Base-by-base conservation (phyloP, 2,797 vertebrate genomes). In the Bufotes viridis region DNA sequence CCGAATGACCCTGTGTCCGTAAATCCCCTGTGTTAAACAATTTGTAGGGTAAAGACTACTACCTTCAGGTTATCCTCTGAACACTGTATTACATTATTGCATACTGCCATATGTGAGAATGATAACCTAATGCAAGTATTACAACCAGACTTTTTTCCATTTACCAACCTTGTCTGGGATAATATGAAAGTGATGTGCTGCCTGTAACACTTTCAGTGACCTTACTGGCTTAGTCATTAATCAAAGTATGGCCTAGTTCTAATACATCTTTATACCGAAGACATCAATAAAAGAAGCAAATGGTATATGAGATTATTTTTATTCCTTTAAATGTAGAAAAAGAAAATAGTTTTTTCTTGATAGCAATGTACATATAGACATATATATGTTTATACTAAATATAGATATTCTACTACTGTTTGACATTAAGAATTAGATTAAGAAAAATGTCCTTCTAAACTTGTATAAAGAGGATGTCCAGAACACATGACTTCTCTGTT, bases 201-300 rank as follows among this genome's bases (percentile, higher is more conserved):
- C 61, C 29, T 86, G 51, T 67, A 78, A 86, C 17, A 67, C 42
- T 78, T 79, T 24, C 58, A 86, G 12, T 86, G 75, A 78, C 75
- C 84, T 78, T 85, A 42, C 75, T 67, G 60, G 49, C 61, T 55
- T 78, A 76, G 70, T 78, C 74, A 86, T 86, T 86, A 78, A 79
- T 86, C 84, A 86, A 67, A 53, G 75, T 86, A 55, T 86, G 61
- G 69, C 83, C 83, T 85, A 85, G 72, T 85, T 85, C 58, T 78
- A 85, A 63, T 75, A 85, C 12, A 15, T 78, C 72, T 76, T 34
- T 76, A 26, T 12, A 51, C 6, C 70, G 78, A 86, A 75, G 75
- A 57, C 84, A 79, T 86, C 69, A 53, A 81, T 81, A 18, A 49
- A 18, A 78, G 26, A 78, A 53, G 72, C 65, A 49, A 29, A 51